A percentile compares a stretch with the other conserved stretches of the same genome.
phyloP scores from a whole-genome alignment of 53 echinoderm and acorn worm genomes.

The Arbacia lixula region DNA sequence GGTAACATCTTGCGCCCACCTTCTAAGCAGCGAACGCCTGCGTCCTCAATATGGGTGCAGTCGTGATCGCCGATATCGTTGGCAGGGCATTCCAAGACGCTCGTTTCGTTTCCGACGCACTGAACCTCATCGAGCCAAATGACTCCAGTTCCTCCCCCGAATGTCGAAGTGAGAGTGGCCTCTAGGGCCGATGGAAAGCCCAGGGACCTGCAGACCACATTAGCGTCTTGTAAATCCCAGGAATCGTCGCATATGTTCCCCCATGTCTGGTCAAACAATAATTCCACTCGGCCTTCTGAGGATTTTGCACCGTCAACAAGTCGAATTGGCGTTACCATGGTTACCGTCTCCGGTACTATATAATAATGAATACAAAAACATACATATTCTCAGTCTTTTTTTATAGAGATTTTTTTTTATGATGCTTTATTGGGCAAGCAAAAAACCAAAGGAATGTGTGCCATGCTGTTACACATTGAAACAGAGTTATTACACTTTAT shows the following conservation, averaged over 20 bases:
- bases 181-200: background rate
- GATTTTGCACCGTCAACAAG: background rate
- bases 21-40: slow-evolving; percentile 51
- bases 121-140: slow-evolving; percentile 59
- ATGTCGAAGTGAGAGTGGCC: background rate
- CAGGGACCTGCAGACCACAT: slow-evolving; percentile 12
- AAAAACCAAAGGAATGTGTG: too few species aligned
- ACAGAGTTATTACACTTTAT: too few species aligned
- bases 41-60: slow-evolving; percentile 67
- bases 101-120: slow-evolving; percentile 59
- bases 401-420: too few species aligned
- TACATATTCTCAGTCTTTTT: too few species aligned
- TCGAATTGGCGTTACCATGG: too few species aligned
- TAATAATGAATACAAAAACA: too few species aligned
- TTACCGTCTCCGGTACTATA: too few species aligned
- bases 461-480: too few species aligned
- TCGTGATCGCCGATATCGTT: slow-evolving; percentile 50
- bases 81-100: slow-evolving; percentile 36
- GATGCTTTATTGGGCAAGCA: too few species aligned
- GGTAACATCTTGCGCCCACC: too few species aligned
- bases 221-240: slow-evolving; percentile 12
- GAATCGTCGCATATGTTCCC: slow-evolving; percentile 35
- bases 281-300: slow-evolving; percentile 13
- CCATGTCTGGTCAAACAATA: background rate
- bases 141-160: slow-evolving; percentile 51